phyloP scores from a whole-genome alignment of 2,797 vertebrate species.

The Enteromius argenteus region DNA sequence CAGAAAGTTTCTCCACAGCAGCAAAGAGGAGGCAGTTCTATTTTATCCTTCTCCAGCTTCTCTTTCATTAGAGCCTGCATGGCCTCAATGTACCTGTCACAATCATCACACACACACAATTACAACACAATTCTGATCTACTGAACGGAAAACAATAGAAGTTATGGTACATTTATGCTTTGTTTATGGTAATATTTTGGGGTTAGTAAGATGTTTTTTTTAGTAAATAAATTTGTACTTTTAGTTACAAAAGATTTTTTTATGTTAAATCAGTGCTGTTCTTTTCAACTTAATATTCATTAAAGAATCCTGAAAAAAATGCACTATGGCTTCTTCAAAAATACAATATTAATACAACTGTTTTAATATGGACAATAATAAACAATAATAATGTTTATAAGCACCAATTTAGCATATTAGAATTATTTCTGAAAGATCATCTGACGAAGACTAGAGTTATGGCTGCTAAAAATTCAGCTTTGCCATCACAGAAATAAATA shows the following conservation, averaged over 20 bases:
- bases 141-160: background rate
- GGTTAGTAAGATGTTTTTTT: background rate
- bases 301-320: background rate
- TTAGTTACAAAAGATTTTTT: background rate
- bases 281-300: background rate
- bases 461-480: background rate
- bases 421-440: no score
- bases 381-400: background rate
- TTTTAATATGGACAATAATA: background rate
- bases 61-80: constrained; percentile 81
- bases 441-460: background rate
- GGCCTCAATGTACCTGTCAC: constrained; percentile 80
- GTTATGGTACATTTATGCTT: background rate
- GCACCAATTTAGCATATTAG: background rate
- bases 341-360: background rate
- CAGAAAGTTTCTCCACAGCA: constrained; percentile 90
- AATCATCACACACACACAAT: background rate
- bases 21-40: constrained; percentile 87
- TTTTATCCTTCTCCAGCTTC: constrained; percentile 77
- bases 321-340: background rate
- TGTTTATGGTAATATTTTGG: background rate
- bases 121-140: background rate
- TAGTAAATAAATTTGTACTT: background rate
- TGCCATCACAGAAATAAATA: background rate
- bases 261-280: background rate